These are phyloP conservation scores for Orius insidiosus DNA, from an alignment of 1,140 invertebrate species.

Conservation along the genomic window DNA sequence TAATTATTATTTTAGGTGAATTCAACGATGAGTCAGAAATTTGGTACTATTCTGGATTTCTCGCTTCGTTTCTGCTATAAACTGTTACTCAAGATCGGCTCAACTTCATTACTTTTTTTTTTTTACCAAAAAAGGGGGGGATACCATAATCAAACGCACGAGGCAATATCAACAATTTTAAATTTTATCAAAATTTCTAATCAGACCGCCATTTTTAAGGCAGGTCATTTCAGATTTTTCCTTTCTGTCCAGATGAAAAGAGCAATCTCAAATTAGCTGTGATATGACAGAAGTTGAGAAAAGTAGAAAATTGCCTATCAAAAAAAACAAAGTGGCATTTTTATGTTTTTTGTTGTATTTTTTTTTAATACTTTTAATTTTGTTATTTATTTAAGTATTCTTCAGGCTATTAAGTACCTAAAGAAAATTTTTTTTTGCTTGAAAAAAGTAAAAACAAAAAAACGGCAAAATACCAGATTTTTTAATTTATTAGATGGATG, in stretches of 20 bases:
- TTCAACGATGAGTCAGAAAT: slow-evolving; percentile 8
- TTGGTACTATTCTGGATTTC: slow-evolving; percentile 4
- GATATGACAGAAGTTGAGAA: slow-evolving; percentile 2
- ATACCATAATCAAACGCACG: slow-evolving; percentile 1
- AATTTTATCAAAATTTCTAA: neutral
- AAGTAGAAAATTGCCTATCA: neutral
- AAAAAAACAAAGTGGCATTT: neutral
- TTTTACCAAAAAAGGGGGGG: neutral
- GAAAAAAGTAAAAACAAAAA: neutral
- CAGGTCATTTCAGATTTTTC: slow-evolving; percentile 2
- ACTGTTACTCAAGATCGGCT: slow-evolving; percentile 1
- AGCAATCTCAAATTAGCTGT: slow-evolving; percentile 11
- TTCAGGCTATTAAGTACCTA: neutral
- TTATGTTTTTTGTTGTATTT: neutral
- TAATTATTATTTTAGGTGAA: slow-evolving; percentile 4
- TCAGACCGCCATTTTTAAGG: neutral
- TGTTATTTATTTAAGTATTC: neutral
- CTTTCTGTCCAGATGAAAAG: slow-evolving; percentile 7
- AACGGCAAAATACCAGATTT: neutral
- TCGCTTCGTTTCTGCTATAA: slow-evolving; percentile 1
- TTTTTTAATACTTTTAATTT: neutral
- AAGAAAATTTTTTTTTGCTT: neutral
- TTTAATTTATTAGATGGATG: neutral
- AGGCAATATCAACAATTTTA: slow-evolving; percentile 9
- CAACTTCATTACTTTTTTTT: slow-evolving; percentile 1